Percentiles rank a stretch among this genome's conserved stretches.
Evolutionary conservation across 2,888 invertebrate genomes (phyloP).

Genomic region (Celastrina argiolus): DNA sequence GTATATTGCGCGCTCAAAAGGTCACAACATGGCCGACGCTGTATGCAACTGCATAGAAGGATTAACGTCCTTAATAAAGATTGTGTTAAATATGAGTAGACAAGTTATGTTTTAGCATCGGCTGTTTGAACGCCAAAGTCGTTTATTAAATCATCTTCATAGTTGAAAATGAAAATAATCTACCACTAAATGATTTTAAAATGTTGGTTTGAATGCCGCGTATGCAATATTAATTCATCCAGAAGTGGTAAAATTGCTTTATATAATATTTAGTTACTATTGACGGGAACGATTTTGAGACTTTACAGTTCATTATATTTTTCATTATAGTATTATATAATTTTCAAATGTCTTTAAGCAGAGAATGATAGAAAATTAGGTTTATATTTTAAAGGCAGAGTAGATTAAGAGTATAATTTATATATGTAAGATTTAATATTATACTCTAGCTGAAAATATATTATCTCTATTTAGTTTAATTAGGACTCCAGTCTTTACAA

Average conservation of each 20-base stretch:
- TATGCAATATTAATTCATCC: neutral
- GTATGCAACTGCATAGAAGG: constrained; percentile 62
- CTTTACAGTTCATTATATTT: neutral
- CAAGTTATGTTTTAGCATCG: neutral
- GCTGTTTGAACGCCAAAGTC: neutral
- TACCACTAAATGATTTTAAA: neutral
- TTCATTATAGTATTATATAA: no score
- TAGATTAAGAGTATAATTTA: no score
- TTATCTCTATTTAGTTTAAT: neutral
- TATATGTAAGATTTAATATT: no score
- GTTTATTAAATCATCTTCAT: neutral
- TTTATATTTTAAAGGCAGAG: no score
- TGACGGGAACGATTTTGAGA: neutral
- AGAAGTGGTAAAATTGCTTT: neutral
- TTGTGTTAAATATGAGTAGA: constrained; percentile 11
- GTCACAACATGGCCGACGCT: constrained; percentile 67
- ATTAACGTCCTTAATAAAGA: constrained; percentile 17
- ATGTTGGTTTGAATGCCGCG: neutral
- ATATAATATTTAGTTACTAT: neutral
- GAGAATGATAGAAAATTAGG: no score
- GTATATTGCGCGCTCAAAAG: constrained; percentile 45
- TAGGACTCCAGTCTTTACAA: no score
- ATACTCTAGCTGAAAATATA: no score
- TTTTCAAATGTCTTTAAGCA: no score
- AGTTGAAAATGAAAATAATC: neutral